Evolutionary conservation across 2,113 vertebrate genomes (phyloP).

Genomic region (Scolopax mira): DNA sequence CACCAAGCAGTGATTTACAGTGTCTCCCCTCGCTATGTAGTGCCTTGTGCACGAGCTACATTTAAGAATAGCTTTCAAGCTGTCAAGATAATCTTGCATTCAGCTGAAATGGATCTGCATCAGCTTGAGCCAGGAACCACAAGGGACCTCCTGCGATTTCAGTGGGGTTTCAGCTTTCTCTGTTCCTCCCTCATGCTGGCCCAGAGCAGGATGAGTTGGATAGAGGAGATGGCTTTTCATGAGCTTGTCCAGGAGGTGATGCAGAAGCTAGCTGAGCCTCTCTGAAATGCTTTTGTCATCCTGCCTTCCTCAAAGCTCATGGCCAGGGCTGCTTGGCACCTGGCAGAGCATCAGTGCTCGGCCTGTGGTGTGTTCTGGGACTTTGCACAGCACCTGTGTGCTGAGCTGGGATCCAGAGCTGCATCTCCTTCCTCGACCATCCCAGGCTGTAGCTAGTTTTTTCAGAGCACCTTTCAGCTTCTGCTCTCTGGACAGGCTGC

Average conservation of each 20-base stretch:
- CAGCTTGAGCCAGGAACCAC: constrained; percentile 35
- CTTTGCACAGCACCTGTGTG: not conserved
- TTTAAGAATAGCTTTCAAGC: constrained; percentile 9
- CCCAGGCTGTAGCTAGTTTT: not conserved
- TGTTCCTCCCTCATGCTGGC: not conserved
- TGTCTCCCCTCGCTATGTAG: not conserved
- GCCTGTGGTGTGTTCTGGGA: not conserved
- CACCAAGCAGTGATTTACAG: not conserved
- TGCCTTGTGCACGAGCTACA: not conserved
- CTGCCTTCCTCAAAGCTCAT: not conserved
- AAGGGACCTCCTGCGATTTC: constrained; percentile 30
- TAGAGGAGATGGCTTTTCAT: not conserved
- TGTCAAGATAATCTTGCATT: constrained; percentile 50
- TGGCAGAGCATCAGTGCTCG: not conserved
- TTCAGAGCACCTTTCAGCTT: not conserved
- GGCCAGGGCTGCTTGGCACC: not conserved
- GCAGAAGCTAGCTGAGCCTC: not conserved
- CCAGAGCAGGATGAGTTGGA: not conserved
- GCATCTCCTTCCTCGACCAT: not conserved
- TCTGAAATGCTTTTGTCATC: not conserved
- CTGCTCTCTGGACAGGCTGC: not conserved
- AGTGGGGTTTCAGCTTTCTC: constrained; percentile 33
- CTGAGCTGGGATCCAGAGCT: not conserved
- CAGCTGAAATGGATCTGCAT: constrained; percentile 31
- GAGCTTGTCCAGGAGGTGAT: not conserved